A percentile compares a stretch with the other conserved stretches of the same genome.
Evolutionary conservation across 1,140 invertebrate genomes (phyloP).

Genomic region (Oedothorax gibbosus): DNA sequence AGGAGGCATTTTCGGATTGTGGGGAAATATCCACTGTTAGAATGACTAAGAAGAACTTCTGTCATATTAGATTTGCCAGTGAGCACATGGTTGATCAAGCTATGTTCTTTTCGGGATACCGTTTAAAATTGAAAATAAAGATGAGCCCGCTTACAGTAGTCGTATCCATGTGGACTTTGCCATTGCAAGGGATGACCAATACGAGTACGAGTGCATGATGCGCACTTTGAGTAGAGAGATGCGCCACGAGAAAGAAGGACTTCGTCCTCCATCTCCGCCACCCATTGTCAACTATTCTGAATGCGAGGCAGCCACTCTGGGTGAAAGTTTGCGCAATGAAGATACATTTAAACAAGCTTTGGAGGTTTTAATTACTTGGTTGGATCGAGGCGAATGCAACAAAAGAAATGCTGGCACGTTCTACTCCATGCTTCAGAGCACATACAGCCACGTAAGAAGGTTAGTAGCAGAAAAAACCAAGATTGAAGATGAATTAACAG

Average conservation of each 20-base stretch:
- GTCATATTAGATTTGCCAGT: conserved; percentile 90
- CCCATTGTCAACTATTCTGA: conserved; percentile 88
- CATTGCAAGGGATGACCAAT: conserved; percentile 91
- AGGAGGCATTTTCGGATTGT: conserved; percentile 90
- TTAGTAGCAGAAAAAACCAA: conserved; percentile 85
- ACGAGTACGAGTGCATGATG: conserved; percentile 86
- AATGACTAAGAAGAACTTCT: conserved; percentile 95
- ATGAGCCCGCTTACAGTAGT: conserved; percentile 84
- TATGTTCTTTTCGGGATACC: conserved; percentile 93
- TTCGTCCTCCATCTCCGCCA: conserved; percentile 84
- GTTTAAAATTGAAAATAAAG: conserved; percentile 82
- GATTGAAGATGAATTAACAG: conserved; percentile 87
- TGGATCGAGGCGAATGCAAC: conserved; percentile 90
- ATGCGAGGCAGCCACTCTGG: conserved; percentile 80
- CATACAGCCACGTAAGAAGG: conserved; percentile 87
- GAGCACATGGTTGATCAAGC: conserved; percentile 89
- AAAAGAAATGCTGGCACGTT: conserved; percentile 90
- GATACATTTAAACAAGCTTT: conserved; percentile 71
- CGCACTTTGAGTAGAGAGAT: conserved; percentile 85
- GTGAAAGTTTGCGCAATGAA: conserved; percentile 84
- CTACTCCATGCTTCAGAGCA: conserved; percentile 94
- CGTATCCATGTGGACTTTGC: conserved; percentile 96
- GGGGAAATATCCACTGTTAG: conserved; percentile 90
- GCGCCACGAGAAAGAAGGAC: conserved; percentile 81
- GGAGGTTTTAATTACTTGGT: conserved; percentile 86